Evolutionary conservation across 2,113 vertebrate species (phyloP).

Genomic region (Kobus ellipsiprymnus): DNA sequence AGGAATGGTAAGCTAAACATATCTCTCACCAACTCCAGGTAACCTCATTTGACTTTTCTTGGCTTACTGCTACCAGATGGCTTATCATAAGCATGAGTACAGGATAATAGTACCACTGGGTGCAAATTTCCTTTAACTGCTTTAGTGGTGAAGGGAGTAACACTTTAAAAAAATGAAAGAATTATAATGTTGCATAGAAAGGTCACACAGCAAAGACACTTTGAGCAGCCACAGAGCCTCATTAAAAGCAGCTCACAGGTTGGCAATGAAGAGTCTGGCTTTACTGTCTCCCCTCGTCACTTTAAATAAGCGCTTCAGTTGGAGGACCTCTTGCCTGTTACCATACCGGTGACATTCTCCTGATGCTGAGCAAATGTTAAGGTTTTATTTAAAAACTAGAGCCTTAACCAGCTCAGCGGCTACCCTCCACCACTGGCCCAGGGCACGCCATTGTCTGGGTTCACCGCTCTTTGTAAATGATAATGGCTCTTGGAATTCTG

Average conservation of each 20-base stretch:
- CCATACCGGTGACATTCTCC: not conserved
- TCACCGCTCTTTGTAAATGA: not conserved
- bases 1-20: not conserved
- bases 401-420: not conserved
- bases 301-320: not conserved
- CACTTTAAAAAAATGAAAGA: not conserved
- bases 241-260: not conserved
- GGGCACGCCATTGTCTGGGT: fast-evolving
- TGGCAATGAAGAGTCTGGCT: not conserved
- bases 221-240: not conserved
- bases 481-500: not conserved
- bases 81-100: not conserved
- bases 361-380: not conserved
- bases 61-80: slow-evolving; percentile 3
- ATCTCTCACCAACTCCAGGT: not conserved
- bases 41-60: not conserved
- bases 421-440: not conserved
- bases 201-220: not conserved
- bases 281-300: fast-evolving
- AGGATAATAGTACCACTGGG: not conserved
- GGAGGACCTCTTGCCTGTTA: not conserved
- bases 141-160: not conserved
- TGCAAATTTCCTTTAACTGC: not conserved
- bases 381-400: not conserved
- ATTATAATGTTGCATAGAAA: not conserved